Conservation (phyloP, 30 jellyfish, hydroid and myxozoan genomes). For the Cassiopea andromeda region DNA sequence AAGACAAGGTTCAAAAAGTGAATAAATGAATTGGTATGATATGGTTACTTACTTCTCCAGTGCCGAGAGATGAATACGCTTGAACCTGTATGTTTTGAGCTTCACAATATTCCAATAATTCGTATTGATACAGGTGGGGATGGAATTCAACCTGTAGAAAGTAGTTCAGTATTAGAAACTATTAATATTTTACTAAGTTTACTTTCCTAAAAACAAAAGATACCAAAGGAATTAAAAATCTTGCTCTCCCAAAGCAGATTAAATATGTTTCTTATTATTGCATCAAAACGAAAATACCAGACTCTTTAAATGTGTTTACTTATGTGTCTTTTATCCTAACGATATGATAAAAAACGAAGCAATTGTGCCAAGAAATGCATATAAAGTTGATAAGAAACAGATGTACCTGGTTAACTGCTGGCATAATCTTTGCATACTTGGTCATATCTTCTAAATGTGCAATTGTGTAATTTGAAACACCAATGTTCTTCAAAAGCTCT, state of each 20-base stretch:
- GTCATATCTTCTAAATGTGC: constrained; percentile 78
- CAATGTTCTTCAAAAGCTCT: constrained; percentile 80
- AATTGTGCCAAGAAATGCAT: too few species aligned
- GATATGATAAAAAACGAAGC: not conserved
- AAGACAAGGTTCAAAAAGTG: not conserved
- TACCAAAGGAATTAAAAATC: too few species aligned
- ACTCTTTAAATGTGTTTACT: too few species aligned
- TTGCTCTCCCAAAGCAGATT: too few species aligned
- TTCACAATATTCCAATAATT: constrained; percentile 70
- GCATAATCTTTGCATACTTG: constrained; percentile 61
- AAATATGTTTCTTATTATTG: too few species aligned
- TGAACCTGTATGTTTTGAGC: constrained; percentile 70
- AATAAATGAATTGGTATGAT: not conserved
- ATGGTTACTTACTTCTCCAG: constrained; percentile 72
- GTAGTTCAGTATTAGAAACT: not conserved
- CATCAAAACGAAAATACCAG: too few species aligned
- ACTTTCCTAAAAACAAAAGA: too few species aligned
- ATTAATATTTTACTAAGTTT: not conserved
- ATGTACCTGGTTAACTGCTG: constrained; percentile 89
- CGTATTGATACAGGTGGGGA: constrained; percentile 89
- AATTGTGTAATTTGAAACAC: constrained; percentile 89
- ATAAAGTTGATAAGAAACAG: not conserved
- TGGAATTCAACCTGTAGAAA: constrained; percentile 88
- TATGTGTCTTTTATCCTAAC: too few species aligned
- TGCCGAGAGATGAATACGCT: constrained; percentile 94